Evolutionary conservation across 2,888 invertebrate genomes (phyloP).

Genomic region (Euzetes globulus): DNA sequence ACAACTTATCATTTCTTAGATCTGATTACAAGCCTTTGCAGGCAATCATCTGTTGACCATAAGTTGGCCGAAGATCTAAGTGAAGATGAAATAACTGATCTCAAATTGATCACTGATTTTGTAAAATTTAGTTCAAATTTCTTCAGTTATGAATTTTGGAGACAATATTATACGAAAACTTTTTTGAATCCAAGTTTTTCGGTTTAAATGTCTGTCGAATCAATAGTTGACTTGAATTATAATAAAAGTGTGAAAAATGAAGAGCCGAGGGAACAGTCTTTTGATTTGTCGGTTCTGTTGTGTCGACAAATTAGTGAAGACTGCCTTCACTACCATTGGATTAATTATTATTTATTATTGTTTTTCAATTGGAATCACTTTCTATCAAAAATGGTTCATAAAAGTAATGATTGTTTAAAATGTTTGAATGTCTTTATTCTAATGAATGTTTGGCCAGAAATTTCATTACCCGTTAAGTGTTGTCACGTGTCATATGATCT

Average conservation of each 20-base stretch:
- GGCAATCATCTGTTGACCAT: too few species aligned
- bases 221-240: not conserved
- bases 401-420: slow-evolving; percentile 55
- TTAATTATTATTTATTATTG: slow-evolving; percentile 76
- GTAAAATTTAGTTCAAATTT: too few species aligned
- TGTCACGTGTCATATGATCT: slow-evolving; percentile 76
- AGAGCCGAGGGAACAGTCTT: not conserved
- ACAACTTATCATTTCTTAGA: too few species aligned
- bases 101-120: too few species aligned
- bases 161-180: too few species aligned
- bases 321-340: slow-evolving; percentile 44
- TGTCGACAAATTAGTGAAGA: not conserved
- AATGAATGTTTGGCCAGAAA: slow-evolving; percentile 55
- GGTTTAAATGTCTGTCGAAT: not conserved
- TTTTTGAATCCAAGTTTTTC: not conserved
- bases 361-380: slow-evolving; percentile 88
- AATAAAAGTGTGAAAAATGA: not conserved
- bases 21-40: too few species aligned
- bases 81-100: too few species aligned
- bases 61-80: too few species aligned
- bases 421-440: not conserved
- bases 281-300: not conserved
- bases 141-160: too few species aligned
- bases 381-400: slow-evolving; percentile 89
- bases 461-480: slow-evolving; percentile 81